A percentile compares a stretch with the other conserved stretches of the same genome.
These are phyloP conservation scores for Littorina saxatilis DNA, from an alignment of 1,140 invertebrate species.

Conservation along the genomic window DNA sequence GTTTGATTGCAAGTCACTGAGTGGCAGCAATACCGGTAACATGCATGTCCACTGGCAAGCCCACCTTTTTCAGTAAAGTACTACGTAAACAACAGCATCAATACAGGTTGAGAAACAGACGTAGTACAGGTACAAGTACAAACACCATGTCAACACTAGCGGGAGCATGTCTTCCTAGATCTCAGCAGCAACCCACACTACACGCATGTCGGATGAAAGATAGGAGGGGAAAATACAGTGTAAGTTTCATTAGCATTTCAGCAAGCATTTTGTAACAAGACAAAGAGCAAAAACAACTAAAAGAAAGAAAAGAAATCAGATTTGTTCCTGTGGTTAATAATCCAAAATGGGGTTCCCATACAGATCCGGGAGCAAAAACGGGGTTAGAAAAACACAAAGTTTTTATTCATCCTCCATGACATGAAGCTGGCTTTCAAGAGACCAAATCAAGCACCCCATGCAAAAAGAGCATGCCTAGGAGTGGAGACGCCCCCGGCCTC, in stretches of 20 bases:
- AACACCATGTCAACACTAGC: neutral
- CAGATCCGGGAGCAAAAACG: too few relatives aligned
- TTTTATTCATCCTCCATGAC: neutral
- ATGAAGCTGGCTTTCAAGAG: neutral
- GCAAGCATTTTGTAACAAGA: neutral
- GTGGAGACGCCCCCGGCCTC: conserved; percentile 10
- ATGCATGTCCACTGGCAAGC: conserved; percentile 35
- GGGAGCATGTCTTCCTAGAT: conserved; percentile 1
- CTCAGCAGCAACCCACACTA: conserved; percentile 12
- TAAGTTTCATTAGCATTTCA: neutral
- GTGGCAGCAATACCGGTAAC: conserved; percentile 30
- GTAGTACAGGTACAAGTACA: conserved; percentile 11
- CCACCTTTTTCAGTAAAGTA: conserved; percentile 13
- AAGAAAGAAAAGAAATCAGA: neutral
- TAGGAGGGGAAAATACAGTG: neutral
- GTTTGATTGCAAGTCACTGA: conserved; percentile 38
- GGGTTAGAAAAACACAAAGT: too few relatives aligned
- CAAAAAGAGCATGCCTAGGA: conserved; percentile 27
- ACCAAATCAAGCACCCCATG: conserved; percentile 30
- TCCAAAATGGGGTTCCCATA: too few relatives aligned
- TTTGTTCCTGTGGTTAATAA: neutral
- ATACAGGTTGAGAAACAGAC: neutral
- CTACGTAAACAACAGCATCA: conserved; percentile 17
- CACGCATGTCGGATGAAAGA: neutral
- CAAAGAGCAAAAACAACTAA: neutral